Base-by-base conservation (phyloP, 2,113 vertebrate genomes). In the Podarcis raffonei region DNA sequence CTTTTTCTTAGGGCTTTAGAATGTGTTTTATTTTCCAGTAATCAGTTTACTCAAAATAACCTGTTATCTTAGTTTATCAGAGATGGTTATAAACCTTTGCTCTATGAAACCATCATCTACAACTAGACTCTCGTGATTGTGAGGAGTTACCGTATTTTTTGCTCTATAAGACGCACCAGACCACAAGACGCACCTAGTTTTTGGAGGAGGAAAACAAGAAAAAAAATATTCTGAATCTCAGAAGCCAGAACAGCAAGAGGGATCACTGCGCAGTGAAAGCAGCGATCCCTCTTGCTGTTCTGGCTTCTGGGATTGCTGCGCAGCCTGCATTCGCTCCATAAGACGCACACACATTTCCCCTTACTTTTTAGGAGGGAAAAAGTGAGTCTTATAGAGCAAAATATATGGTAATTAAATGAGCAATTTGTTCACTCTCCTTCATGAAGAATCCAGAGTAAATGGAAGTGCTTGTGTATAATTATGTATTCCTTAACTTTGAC, bases 31-130 rank as follows among this genome's bases (percentile, higher is more conserved):
- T 16, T 57, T 11, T 37, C 37, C 30, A 20, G 42, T 12, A 27
- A 89, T 32, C 16, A 18, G 57, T 0, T 59, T 86, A 23, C 83
- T 86, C 48, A 71, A 32, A 53, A 90, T 18, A 9, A 32, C 74
- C 35, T 86, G 35, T 75, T 87, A 69, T 66, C 32, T 23, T 30
- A 87, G 87, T 85, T 35, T 35, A 89, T 68, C 3, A 87, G 53
- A 48, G 27, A 42, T 87, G 53, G 89, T 22, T 37, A 85, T 6
- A 92, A 91, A 48, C 5, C 83, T 81, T 80, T 74, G 62, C 27
- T 80, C 35, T 32, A 15, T 11, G 71, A 71, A 78, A 53, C 6
- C 2, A 82, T 25, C 87, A 69, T 71, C 1, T 11, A 30, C 6
- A 30, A 57, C 22, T 37, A 66, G 53, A 6, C n/a, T 74, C 22